Evolutionary conservation across 2,113 vertebrate species (phyloP), one percentile per base, ranked within the genome.

Genomic region (Chloroceryle aenea): DNA sequence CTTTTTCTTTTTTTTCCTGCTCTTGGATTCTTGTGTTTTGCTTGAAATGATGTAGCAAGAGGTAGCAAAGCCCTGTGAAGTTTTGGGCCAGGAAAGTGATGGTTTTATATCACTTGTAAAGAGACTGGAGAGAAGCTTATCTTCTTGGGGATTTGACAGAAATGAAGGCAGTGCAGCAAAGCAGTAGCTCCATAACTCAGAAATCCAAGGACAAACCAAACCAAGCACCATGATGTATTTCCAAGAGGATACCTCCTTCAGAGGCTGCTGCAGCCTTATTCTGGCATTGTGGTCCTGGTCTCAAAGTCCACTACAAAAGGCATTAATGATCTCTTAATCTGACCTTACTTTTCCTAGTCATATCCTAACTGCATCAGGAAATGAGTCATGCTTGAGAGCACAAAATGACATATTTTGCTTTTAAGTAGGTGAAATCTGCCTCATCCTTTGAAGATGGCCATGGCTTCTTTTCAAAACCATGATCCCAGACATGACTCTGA

Each of bases 401-500:
- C 42, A 67, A 91, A 87, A 76, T 87, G n/a, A 14, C 36, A 81
- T 36, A 78, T 76, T 94, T 93, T 88, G 42, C 59, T 93, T 85
- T 87, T 93, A 53, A 40, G 2, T 76, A 48, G 59, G 67, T 90
- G 73, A 93, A 93, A 76, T 78, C 43, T 92, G 80, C 62, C 78
- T 91, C 91, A 66, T 85, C 50, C 74, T 89, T 89, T 92, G 74
- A 88, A 90, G 79, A 63, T 80, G 59, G 55, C 45, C n/a, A 42
- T 76, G 87, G 87, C 74, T 82, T 6, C 36, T 79, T 76, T 76
- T 89, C 93, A 96, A 91, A 94, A 87, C 34, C 21, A 38, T 91
- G 81, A 91, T 85, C 87, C 94, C 84, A 96, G 92, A 87, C 71
- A 32, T 66, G 85, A 82, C 58, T 96, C 66, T 85, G 43, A 77